Conservation (phyloP, 1,140 invertebrate genomes). For the Drosophila nikananu region DNA sequence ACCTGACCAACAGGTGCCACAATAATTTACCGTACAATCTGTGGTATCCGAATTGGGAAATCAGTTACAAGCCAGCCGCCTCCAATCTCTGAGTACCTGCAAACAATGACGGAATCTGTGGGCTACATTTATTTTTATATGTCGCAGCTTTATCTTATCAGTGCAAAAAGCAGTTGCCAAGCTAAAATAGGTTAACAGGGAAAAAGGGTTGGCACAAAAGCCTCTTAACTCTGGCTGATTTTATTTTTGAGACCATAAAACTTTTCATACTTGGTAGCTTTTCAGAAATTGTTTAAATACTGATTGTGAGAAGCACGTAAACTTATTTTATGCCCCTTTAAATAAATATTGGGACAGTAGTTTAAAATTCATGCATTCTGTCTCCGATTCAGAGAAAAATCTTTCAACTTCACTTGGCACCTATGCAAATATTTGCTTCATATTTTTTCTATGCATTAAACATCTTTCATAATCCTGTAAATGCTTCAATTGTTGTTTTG, state of each 20-base stretch:
- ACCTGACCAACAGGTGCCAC: slow-evolving; percentile 24
- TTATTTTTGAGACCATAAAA: not conserved
- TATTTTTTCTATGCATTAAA: not conserved
- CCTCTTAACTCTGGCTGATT: not conserved
- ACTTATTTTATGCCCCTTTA: not conserved
- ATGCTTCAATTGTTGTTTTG: too few relatives aligned
- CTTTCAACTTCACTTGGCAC: not conserved
- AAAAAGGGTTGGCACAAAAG: not conserved
- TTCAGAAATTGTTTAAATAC: slow-evolving; percentile 8
- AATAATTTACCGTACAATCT: not conserved
- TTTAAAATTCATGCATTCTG: too few relatives aligned
- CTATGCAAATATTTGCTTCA: not conserved
- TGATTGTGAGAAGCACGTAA: not conserved
- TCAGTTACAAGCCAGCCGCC: not conserved
- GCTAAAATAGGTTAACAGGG: slow-evolving; percentile 16
- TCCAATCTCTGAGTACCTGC: slow-evolving; percentile 26
- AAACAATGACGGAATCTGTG: slow-evolving; percentile 34
- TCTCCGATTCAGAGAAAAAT: not conserved
- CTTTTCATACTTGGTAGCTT: not conserved
- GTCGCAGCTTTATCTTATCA: slow-evolving; percentile 37
- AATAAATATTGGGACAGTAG: not conserved
- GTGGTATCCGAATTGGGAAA: slow-evolving; percentile 22
- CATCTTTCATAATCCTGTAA: not conserved
- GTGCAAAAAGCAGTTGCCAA: slow-evolving; percentile 11
- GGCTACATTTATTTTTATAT: slow-evolving; percentile 10